Evolutionary conservation across 2,797 vertebrate species (phyloP).

Genomic region (Lacerta viridis): DNA sequence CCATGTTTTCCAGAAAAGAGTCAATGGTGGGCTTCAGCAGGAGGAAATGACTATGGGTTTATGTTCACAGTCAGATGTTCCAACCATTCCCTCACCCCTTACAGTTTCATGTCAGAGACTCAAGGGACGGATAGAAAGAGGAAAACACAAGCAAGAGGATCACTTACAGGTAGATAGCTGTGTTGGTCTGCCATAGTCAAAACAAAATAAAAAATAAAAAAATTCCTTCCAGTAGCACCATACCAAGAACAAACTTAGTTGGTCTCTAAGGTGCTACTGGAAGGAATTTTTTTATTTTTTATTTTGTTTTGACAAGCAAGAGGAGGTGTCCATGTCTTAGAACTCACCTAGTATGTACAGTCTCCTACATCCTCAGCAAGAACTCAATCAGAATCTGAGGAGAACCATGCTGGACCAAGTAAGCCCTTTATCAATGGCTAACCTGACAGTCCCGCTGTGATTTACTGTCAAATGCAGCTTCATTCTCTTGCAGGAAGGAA

Average conservation of each 20-base stretch:
- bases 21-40: neutral
- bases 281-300: too few relatives aligned
- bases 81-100: neutral
- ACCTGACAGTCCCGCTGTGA: neutral
- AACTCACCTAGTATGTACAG: neutral
- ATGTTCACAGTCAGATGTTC: constrained; percentile 3
- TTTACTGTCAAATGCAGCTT: neutral
- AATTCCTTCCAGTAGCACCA: too few relatives aligned
- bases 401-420: neutral
- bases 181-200: too few relatives aligned
- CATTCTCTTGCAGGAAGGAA: neutral
- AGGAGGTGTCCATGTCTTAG: neutral
- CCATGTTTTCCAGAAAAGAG: neutral
- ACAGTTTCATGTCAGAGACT: neutral
- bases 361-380: neutral
- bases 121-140: neutral
- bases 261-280: too few relatives aligned
- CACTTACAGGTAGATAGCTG: too few relatives aligned
- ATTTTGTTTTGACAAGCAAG: neutral
- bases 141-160: neutral
- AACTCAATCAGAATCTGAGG: neutral
- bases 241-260: too few relatives aligned
- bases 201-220: too few relatives aligned
- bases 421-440: neutral
- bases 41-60: neutral